phyloP scores from a whole-genome alignment of 2,113 vertebrate genomes.

The Bufo gargarizans region DNA sequence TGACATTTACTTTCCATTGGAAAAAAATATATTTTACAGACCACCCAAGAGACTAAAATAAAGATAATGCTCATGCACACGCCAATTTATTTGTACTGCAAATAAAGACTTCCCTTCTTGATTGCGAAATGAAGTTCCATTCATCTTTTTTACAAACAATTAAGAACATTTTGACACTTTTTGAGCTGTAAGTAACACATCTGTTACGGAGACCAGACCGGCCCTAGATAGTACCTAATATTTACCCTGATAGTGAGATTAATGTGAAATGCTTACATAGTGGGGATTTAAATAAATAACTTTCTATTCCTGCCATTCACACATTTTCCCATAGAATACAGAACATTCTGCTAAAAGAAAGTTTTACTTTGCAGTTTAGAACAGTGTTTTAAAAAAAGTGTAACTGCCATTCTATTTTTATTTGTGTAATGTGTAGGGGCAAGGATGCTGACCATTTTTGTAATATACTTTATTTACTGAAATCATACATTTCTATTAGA shows the following conservation, averaged over 20 bases:
- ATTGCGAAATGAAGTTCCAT: neutral
- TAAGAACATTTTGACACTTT: slow-evolving; percentile 20
- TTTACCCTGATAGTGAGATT: neutral
- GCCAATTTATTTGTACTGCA: slow-evolving; percentile 35
- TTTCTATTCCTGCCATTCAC: neutral
- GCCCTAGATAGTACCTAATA: neutral
- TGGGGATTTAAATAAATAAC: neutral
- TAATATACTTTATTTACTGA: too few relatives aligned
- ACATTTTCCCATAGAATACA: neutral
- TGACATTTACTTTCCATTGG: slow-evolving; percentile 41
- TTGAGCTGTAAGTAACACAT: neutral
- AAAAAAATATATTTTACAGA: slow-evolving; percentile 33
- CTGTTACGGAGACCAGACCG: neutral
- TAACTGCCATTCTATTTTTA: too few relatives aligned
- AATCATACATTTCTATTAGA: too few relatives aligned
- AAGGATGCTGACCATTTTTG: too few relatives aligned
- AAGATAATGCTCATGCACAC: slow-evolving; percentile 17
- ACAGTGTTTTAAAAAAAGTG: too few relatives aligned
- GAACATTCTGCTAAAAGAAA: neutral
- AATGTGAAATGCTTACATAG: neutral
- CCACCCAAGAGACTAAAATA: slow-evolving; percentile 38
- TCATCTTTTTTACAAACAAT: slow-evolving; percentile 21
- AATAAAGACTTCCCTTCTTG: slow-evolving; percentile 10
- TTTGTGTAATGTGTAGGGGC: too few relatives aligned
- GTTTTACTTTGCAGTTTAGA: too few relatives aligned